Conservation (phyloP, 2,888 invertebrate species). For the Bellardia pandia region DNA sequence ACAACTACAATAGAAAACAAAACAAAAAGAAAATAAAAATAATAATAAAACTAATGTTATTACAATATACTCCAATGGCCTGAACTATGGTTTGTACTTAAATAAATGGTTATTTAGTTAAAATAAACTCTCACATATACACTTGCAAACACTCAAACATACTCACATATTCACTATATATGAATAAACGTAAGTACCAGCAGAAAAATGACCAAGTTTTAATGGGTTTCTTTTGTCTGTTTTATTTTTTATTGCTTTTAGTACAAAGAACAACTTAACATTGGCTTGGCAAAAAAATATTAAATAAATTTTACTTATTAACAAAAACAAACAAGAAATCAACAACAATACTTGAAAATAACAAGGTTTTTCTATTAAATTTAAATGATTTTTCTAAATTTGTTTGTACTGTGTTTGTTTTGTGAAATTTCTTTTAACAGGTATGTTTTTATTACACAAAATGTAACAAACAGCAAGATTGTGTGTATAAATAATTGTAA, state of each 20-base stretch:
- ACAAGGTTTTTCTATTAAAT: constrained; percentile 19
- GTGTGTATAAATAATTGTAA: constrained; percentile 1
- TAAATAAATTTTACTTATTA: constrained; percentile 25
- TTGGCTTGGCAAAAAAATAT: not conserved
- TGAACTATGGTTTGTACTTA: constrained; percentile 13
- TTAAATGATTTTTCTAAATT: not conserved
- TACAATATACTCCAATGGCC: constrained; percentile 47
- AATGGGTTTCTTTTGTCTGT: constrained; percentile 40
- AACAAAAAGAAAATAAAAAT: constrained; percentile 28
- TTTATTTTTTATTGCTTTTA: constrained; percentile 20
- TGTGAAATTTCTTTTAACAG: not conserved
- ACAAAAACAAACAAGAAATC: constrained; percentile 13
- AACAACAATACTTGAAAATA: constrained; percentile 7
- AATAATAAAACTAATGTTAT: constrained; percentile 54
- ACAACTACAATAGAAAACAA: not conserved
- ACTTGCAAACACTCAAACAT: not conserved
- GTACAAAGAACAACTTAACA: not conserved
- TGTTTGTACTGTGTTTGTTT: not conserved
- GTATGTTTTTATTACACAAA: constrained; percentile 4
- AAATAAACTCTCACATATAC: not conserved
- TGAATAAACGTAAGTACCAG: not conserved
- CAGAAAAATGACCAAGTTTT: constrained; percentile 38
- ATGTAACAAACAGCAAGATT: constrained; percentile 9
- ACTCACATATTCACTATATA: not conserved
- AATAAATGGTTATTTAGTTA: constrained; percentile 36